Evolutionary conservation across 2,888 invertebrate genomes (phyloP), one percentile per base, ranked within the genome.

Genomic region (Drosophila mimica): DNA sequence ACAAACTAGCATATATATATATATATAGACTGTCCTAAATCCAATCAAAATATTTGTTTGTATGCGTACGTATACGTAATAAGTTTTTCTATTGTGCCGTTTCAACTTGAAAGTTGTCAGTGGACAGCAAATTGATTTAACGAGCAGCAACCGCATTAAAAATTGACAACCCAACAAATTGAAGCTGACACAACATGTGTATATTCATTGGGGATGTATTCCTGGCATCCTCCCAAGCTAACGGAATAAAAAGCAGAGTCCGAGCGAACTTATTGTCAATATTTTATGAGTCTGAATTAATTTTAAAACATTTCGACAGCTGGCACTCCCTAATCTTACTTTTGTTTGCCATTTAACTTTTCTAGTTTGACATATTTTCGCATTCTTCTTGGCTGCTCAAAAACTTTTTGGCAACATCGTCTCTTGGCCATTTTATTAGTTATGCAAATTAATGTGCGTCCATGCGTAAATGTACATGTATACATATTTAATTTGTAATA

Each of bases 251-350:
- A 40, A 46, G 63, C 71, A 51, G 53, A 54, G 33, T 51, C 67
- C 49, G 15, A 20, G 11, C 20, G 43, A 46, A 49, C 36, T 81
- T 72, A 71, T 82, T 74, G 80, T 88, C 78, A 89, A 88, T 88
- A 90, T 88, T 88, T 88, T 80, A 88, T 89, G 85, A 90, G 89
- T 77, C 72, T 77, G 90, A 88, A 90, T 88, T 89, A 88, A 88
- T 88, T 87, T 89, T 46, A 76, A 82, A 89, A 83, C 76, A 81
- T 83, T 77, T 78, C 71, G 62, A 88, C 88, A 88, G 89, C 85
- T 85, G 89, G 70, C 75, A 75, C 83, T 54, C 63, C 53, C 31
- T 52, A 58, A 60, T 58, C 54, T 68, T 51, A 59, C 67, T 73
- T 76, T 79, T 68, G 71, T 81, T 84, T 79, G 85, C 63, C 75